Evolutionary conservation across 2,888 invertebrate species (phyloP).

Genomic region (Lithophane semibrunnea): DNA sequence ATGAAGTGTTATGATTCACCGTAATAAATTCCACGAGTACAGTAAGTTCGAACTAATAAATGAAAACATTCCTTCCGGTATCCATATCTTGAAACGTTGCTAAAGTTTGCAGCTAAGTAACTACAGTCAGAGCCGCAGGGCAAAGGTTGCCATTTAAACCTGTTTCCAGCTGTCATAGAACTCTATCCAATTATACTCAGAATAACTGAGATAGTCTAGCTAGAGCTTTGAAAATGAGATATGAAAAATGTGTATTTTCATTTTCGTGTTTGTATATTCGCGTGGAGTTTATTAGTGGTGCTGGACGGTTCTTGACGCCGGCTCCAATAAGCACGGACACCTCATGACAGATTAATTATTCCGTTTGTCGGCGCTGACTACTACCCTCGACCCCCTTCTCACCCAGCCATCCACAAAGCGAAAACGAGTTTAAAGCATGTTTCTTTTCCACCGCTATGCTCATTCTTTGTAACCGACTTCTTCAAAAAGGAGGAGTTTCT

Average conservation of each 20-base stretch:
- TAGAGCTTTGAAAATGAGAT: constrained; percentile 27
- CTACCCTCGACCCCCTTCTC: constrained; percentile 34
- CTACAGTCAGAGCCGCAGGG: constrained; percentile 35
- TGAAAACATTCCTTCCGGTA: constrained; percentile 24
- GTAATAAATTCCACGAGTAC: not conserved
- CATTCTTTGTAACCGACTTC: no score
- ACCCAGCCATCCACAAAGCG: constrained; percentile 27
- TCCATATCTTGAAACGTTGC: constrained; percentile 25
- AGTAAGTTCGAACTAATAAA: constrained; percentile 31
- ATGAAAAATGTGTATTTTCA: constrained; percentile 46
- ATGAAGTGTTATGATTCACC: not conserved
- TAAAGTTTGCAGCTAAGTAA: constrained; percentile 39
- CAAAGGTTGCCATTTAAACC: constrained; percentile 35
- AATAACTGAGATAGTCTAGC: constrained; percentile 34
- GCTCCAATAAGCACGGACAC: constrained; percentile 72
- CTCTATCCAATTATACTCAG: constrained; percentile 30
- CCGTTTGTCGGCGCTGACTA: constrained; percentile 72
- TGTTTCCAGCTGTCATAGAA: constrained; percentile 41
- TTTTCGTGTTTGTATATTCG: constrained; percentile 39
- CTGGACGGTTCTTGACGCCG: constrained; percentile 66
- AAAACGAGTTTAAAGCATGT: constrained; percentile 39
- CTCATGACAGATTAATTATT: constrained; percentile 83
- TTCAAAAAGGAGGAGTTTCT: no score
- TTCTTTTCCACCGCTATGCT: constrained; percentile 26
- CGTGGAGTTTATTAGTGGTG: constrained; percentile 59